Conservation (phyloP, 2,797 vertebrate genomes). For the Forpus xanthops region DNA sequence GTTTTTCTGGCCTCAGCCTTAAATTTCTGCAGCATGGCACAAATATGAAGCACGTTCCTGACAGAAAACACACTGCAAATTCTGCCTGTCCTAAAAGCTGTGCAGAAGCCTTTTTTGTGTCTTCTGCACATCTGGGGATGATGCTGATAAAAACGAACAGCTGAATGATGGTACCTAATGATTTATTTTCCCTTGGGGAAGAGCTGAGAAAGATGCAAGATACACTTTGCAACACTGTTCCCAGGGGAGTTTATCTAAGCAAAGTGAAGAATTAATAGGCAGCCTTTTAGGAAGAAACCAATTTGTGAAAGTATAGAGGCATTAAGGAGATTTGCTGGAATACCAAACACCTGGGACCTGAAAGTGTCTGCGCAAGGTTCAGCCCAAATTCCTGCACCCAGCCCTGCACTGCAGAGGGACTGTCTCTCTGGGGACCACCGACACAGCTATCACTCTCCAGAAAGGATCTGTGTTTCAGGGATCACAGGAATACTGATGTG, state of each 20-base stretch:
- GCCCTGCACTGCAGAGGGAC: too few relatives aligned
- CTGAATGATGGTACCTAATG: slow-evolving; percentile 7
- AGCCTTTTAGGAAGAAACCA: not conserved
- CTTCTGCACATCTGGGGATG: slow-evolving; percentile 14
- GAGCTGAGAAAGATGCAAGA: not conserved
- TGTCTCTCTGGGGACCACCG: rapidly evolving
- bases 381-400: not conserved
- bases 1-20: slow-evolving; percentile 11
- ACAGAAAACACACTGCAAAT: slow-evolving; percentile 1
- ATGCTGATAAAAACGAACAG: not conserved
- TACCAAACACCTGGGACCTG: not conserved
- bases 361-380: not conserved
- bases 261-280: slow-evolving; percentile 29
- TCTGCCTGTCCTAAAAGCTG: not conserved
- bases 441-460: not conserved
- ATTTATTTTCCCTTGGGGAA: slow-evolving; percentile 13
- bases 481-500: not conserved
- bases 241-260: slow-evolving; percentile 12
- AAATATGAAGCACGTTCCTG: not conserved
- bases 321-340: not conserved
- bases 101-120: not conserved
- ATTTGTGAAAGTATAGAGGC: not conserved
- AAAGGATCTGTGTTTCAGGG: not conserved
- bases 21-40: slow-evolving; percentile 46
- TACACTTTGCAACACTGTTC: not conserved